Evolutionary conservation across 1,140 invertebrate genomes (phyloP), one percentile per base, ranked within the genome.

Genomic region (Drosophila pruinosa): DNA sequence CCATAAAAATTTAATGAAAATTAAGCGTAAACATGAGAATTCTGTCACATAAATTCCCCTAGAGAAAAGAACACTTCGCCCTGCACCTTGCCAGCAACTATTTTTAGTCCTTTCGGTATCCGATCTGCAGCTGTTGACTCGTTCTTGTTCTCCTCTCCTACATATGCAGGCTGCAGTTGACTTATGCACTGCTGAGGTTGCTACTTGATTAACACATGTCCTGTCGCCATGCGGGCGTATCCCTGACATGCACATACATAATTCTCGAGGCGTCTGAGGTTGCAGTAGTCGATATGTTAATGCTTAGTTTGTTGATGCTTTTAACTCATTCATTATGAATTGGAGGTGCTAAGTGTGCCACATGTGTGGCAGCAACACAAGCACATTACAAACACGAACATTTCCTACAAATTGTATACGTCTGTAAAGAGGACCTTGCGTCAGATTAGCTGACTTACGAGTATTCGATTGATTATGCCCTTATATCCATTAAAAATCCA

Each of bases 281-380:
- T 56, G 39, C 68, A 57, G 81, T 52, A 71, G 81, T 73, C 68
- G 24, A 86, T 81, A 80, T 86, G 80, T 85, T 61, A 59, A 63
- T 86, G 64, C 47, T 77, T 86, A 56, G 77, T 88, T 86, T 86
- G 81, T 86, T 86, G 82, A 88, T 88, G 81, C 81, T 86, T 82
- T 77, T 86, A 86, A 86, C 81, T 86, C 82, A 86, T 88, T 86
- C 81, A 86, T 86, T 86, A 81, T 86, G 82, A 86, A 85, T 86
- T 86, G 81, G 77, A 85, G 81, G 81, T 85, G 81, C 34, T 86
- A 86, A 86, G 54, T 68, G 53, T 72, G 73, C 63, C 81, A 81
- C 74, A 81, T 80, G 80, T 68, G 68, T 71, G 41, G 26, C 50
- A 48, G 24, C 15, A 15, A 10, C 47, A 2, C 4, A 3, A n/a